Percentiles rank a stretch among this genome's conserved stretches.
Evolutionary conservation across 2,113 vertebrate genomes (phyloP).

Genomic region (Xyrauchen texanus): DNA sequence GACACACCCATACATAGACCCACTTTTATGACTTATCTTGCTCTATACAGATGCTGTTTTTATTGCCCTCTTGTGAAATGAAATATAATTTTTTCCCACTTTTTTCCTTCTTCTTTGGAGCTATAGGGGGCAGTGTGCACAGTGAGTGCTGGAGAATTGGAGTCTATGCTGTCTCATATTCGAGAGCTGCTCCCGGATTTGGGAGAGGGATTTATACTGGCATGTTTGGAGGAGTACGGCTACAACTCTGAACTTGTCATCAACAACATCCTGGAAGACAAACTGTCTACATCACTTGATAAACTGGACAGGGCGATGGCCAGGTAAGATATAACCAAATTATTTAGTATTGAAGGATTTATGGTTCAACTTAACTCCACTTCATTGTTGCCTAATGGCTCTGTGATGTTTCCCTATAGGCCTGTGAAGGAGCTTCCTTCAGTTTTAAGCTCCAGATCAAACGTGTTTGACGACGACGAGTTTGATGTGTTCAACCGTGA

Average conservation of each 20-base stretch:
- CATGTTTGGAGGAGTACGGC: constrained; percentile 85
- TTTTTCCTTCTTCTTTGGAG: background rate
- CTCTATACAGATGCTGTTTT: no score
- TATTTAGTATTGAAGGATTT: background rate
- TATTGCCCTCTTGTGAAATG: no score
- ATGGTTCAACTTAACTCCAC: background rate
- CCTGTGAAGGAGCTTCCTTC: constrained; percentile 74
- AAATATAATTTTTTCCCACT: no score
- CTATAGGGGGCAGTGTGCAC: constrained; percentile 65
- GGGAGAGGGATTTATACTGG: constrained; percentile 91
- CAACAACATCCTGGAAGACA: constrained; percentile 93
- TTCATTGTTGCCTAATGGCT: background rate
- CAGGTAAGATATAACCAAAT: constrained; percentile 70
- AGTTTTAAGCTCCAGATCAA: constrained; percentile 79
- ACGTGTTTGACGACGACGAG: constrained; percentile 90
- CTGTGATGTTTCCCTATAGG: constrained; percentile 57
- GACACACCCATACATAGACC: no score
- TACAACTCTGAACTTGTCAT: constrained; percentile 86
- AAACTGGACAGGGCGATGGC: constrained; percentile 82
- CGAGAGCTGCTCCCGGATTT: constrained; percentile 89
- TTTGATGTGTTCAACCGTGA: constrained; percentile 94
- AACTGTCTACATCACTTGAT: constrained; percentile 76
- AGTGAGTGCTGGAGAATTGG: constrained; percentile 80
- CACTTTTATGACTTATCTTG: no score
- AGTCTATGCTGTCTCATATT: constrained; percentile 90